Evolutionary conservation across 2,888 invertebrate species (phyloP).

Genomic region (Noctua janthina): DNA sequence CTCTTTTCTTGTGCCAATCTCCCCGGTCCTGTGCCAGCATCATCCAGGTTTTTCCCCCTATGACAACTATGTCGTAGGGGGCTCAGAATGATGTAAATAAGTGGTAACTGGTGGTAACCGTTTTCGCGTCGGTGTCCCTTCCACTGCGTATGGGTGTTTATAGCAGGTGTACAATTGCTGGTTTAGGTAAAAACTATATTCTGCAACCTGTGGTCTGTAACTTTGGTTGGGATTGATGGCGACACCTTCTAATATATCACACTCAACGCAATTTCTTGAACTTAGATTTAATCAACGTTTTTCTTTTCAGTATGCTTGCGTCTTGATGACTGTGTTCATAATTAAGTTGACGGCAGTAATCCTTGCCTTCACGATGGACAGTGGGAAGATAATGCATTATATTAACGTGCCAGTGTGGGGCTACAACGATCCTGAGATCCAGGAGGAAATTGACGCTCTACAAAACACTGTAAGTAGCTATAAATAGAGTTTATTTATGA

Average conservation of each 20-base stretch:
- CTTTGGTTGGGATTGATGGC: not conserved
- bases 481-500: not conserved
- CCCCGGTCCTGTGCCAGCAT: no score
- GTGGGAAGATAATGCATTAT: slow-evolving; percentile 70
- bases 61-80: no score
- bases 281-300: slow-evolving; percentile 10
- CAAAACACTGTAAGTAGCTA: slow-evolving; percentile 78
- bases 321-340: slow-evolving; percentile 79
- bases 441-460: slow-evolving; percentile 79
- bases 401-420: slow-evolving; percentile 78
- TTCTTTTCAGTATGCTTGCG: slow-evolving; percentile 83
- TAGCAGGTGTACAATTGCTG: no score
- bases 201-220: not conserved
- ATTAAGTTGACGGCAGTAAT: slow-evolving; percentile 82
- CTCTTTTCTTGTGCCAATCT: no score
- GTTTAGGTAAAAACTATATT: not conserved
- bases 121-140: no score
- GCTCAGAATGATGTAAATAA: no score
- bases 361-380: slow-evolving; percentile 79
- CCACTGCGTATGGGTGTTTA: no score
- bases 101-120: no score
- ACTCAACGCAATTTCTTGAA: not conserved
- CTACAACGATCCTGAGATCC: slow-evolving; percentile 81
- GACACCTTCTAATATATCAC: not conserved
- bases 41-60: no score